These are phyloP conservation scores for Anadara kagoshimensis DNA, from an alignment of 1,140 invertebrate genomes.

Conservation along the genomic window DNA sequence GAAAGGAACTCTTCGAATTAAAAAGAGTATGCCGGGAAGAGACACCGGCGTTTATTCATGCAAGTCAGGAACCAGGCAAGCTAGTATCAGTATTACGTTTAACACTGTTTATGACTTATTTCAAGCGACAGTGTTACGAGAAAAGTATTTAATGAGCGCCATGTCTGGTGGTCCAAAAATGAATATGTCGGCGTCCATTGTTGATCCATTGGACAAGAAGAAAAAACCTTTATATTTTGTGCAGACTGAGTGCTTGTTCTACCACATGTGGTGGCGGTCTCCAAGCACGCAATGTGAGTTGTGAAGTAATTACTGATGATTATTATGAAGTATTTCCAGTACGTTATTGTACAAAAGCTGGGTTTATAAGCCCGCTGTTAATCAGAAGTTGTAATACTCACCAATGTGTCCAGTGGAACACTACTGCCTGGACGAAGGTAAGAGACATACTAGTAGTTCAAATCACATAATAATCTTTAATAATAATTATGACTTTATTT, in stretches of 20 bases:
- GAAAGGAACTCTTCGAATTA: conserved; percentile 49
- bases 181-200: conserved; percentile 17
- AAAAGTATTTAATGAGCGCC: conserved; percentile 47
- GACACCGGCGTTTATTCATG: conserved; percentile 58
- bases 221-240: conserved; percentile 48
- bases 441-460: background rate
- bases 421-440: conserved; percentile 62
- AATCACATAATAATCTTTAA: no score
- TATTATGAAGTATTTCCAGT: conserved; percentile 59
- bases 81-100: conserved; percentile 44
- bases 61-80: conserved; percentile 38
- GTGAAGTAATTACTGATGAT: conserved; percentile 61
- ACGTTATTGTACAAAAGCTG: conserved; percentile 46
- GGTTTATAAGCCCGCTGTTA: conserved; percentile 35
- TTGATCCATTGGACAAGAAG: conserved; percentile 53
- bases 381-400: conserved; percentile 46
- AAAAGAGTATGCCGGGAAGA: conserved; percentile 38
- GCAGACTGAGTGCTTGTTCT: conserved; percentile 46
- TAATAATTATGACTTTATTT: no score
- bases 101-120: conserved; percentile 50
- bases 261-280: conserved; percentile 53
- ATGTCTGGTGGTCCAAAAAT: conserved; percentile 30
- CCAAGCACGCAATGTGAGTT: conserved; percentile 49
- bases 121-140: conserved; percentile 49
- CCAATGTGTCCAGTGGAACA: conserved; percentile 56